Evolutionary conservation across 2,888 invertebrate genomes (phyloP), one percentile per base, ranked within the genome.

Genomic region (Clivina fossor): DNA sequence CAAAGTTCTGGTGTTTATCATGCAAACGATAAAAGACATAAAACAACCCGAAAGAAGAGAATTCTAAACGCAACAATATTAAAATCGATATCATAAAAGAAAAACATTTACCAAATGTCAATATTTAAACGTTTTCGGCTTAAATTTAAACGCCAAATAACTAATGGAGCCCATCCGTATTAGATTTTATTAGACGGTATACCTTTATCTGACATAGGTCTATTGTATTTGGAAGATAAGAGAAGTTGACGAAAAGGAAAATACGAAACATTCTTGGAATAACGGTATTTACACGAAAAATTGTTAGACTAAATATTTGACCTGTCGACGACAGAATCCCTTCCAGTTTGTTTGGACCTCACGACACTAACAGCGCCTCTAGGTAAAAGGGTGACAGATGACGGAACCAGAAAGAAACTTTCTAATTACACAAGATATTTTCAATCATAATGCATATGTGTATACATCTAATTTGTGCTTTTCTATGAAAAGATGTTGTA

Each of bases 231-330:
- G 30, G 11, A 11, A 30, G 9, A 30, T 11, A 11, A 30, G n/a
- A 11, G 11, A 9, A 30, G 30, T 30, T 30, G 30, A n/a, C n/a
- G n/a, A 30, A 11, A 4, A 11, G 30, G 49, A 40, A 48, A 26
- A 48, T 35, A 48, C 16, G 32, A 48, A 49, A 49, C 38, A 49
- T 49, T 49, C 49, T 20, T 38, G 26, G 49, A 49, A 49, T 40
- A 49, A 49, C 49, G 38, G 49, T 38, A 11, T 30, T 28, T 38
- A 38, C 33, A 28, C 22, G 37, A 24, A 26, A 37, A 49, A 26
- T 49, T 49, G 22, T 38, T 11, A 40, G 19, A 49, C 38, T 30
- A 38, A 49, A 49, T 49, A 49, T 49, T 49, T 28, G 30, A 28
- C 38, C 30, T 32, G 9, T 19, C n/a, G n/a, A n/a, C n/a, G n/a